Base-by-base conservation (phyloP, 2,113 vertebrate species). In the Odocoileus virginianus region DNA sequence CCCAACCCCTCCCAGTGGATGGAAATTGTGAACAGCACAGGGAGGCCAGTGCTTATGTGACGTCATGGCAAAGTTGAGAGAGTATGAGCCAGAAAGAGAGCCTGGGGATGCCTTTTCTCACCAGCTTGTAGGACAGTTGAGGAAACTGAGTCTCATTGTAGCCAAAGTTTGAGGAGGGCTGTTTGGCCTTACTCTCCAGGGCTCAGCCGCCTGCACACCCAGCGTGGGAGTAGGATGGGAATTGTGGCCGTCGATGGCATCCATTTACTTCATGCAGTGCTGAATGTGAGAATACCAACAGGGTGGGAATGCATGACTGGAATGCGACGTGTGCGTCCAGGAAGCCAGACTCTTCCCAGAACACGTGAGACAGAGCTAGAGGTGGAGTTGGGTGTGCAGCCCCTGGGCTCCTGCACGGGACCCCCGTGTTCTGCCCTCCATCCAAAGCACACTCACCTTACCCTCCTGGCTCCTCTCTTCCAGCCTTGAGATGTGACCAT, bases 241-340 rank as follows among this genome's bases (percentile, higher is more conserved):
- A n/a, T 10, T 13, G 30, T 54, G 50, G 50, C 79, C 0, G 0
- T 54, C 2, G 10, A n/a, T 54, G 79, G 30, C 6, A 1, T n/a
- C 79, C 30, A 23, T n/a, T 54, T 14, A 82, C 50, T 52, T 82
- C 13, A n/a, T 1, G 30, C 19, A 47, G 50, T 23, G 19, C 19
- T n/a, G 79, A n/a, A 52, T 13, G 10, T n/a, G 47, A n/a, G 50
- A 82, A 23, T 23, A n/a, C 11, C 0, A 11, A 33, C 79, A 2
- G 0, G 10, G 47, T 33, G 47, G 47, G 78, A 33, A n/a, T 2
- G 19, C 6, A 2, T 52, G 50, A n/a, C 30, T 50, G 11, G 19
- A 50, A 13, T n/a, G 50, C 7, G 6, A 82, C 3, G 0, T 7
- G 30, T 13, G 50, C 30, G 19, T 79, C 47, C 79, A 54, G 79